Base-by-base conservation (phyloP, 2,797 vertebrate species). In the Hipposideros larvatus region DNA sequence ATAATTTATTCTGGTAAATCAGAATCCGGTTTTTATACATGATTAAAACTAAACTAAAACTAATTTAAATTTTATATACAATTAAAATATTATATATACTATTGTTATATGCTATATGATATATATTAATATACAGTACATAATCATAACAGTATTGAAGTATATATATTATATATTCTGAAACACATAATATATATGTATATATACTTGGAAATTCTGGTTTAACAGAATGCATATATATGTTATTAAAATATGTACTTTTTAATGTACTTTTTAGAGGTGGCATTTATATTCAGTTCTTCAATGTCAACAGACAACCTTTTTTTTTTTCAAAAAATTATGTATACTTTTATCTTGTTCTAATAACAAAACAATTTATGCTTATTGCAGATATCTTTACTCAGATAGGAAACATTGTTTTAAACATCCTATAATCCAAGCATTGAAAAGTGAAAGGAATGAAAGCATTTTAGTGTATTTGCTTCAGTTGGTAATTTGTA, bases 361-460 rank as follows among this genome's bases (percentile, higher is more conserved):
- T 89, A 73, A 34, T 87, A 73, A 84, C 77, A 14, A 77, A 90
- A 53, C 19, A 65, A 53, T n/a, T 63, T 78, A 68, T 28, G 3
- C 16, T 83, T 51, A 63, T 1, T 43, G 13, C 2, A 70, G 28
- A n/a, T 66, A 78, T 24, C 7, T 80, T 77, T 65, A 85, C 11
- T 66, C 14, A 83, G 89, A 80, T 80, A 86, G 1, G 11, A 95
- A 74, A 21, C 1, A 5, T n/a, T 68, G 6, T 59, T 71, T 92
- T 5, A 46, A 92, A 66, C 59, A 74, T 82, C 1, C 11, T 85
- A 43, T 51, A 95, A 94, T 57, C 7, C 15, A 95, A 71, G 11
- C 2, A 61, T 43, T 88, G 8, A 73, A 96, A 96, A 87, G 3
- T 10, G 92, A 95, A 97, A 77, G 2, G 6, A 95, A 91, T 91